These are phyloP conservation scores for Brachyopa scutellaris DNA, from an alignment of 2,888 invertebrate genomes.

Conservation along the genomic window DNA sequence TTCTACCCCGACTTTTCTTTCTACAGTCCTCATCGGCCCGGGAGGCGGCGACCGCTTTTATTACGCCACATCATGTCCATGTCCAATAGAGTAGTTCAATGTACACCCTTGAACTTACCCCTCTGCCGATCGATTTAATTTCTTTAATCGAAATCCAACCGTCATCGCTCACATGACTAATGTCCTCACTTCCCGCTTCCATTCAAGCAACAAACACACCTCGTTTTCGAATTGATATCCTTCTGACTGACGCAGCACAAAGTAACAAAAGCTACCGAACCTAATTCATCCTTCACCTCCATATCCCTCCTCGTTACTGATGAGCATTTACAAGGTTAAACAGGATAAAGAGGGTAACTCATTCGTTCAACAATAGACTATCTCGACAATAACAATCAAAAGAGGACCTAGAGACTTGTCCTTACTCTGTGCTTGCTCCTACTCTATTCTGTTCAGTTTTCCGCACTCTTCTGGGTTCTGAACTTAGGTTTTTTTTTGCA, in stretches of 20 bases:
- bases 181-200: background rate
- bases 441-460: too few relatives aligned
- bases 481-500: conserved; percentile 16
- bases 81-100: conserved; percentile 30
- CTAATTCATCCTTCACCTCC: conserved; percentile 36
- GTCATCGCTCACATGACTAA: background rate
- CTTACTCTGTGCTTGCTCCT: conserved; percentile 1
- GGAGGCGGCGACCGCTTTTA: too few relatives aligned
- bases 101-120: conserved; percentile 39
- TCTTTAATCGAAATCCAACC: conserved; percentile 25
- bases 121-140: conserved; percentile 35
- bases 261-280: conserved; percentile 49
- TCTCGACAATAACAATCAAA: conserved; percentile 55
- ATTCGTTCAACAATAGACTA: conserved; percentile 61
- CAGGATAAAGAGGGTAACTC: conserved; percentile 59
- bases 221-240: conserved; percentile 36
- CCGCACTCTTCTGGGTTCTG: conserved; percentile 4
- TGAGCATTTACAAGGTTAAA: conserved; percentile 60
- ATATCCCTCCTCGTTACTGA: conserved; percentile 21
- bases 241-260: conserved; percentile 30
- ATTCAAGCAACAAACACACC: conserved; percentile 46
- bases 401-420: conserved; percentile 35
- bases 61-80: background rate
- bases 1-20: background rate
- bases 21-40: background rate